Evolutionary conservation across 1,140 invertebrate species (phyloP).

Genomic region (Lamellibrachia luymesi): DNA sequence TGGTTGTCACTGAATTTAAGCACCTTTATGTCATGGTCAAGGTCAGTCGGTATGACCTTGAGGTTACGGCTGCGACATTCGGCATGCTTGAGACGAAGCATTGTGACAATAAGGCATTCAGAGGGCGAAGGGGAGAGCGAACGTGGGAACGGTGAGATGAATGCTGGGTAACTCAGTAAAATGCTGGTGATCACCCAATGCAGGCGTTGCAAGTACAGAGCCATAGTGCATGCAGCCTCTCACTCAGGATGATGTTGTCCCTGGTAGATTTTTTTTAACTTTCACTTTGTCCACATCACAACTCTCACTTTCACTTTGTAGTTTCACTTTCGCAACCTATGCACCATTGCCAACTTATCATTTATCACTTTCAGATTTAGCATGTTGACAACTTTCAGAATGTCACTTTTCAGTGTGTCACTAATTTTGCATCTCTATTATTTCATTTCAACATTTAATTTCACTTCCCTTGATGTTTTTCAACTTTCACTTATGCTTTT

Average conservation of each 20-base stretch:
- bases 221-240: neutral
- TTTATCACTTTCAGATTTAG: no score
- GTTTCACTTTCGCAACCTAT: neutral
- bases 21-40: conserved; percentile 39
- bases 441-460: neutral
- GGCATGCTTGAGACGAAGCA: conserved; percentile 29
- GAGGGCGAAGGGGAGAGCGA: neutral
- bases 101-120: conserved; percentile 9
- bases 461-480: neutral
- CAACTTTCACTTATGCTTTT: no score
- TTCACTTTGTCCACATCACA: neutral
- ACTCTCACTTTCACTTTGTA: neutral
- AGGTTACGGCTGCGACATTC: conserved; percentile 40
- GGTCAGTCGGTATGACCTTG: conserved; percentile 36
- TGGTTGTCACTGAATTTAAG: conserved; percentile 34
- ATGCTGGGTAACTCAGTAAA: neutral
- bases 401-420: neutral
- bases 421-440: neutral
- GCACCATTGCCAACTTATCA: no score
- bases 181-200: neutral
- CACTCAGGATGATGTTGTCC: neutral
- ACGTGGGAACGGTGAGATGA: neutral
- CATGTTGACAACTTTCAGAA: no score
- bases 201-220: neutral
- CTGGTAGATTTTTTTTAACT: neutral